phyloP scores from a whole-genome alignment of 2,797 vertebrate species.

The Spea hammondii region DNA sequence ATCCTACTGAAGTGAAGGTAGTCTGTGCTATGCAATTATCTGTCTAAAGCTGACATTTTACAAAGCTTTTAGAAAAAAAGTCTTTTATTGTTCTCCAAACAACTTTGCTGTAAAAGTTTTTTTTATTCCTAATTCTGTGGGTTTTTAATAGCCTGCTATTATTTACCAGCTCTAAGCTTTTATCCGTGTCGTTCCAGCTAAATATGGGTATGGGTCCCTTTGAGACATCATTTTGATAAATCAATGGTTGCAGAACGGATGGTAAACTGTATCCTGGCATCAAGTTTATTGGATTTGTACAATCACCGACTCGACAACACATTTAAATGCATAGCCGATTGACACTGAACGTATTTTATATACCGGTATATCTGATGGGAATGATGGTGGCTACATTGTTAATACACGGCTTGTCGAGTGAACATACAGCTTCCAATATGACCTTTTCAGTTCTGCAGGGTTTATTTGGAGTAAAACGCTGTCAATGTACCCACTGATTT shows the following conservation, averaged over 20 bases:
- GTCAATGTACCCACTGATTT: no score
- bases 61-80: conserved; percentile 51
- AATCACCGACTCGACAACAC: not conserved
- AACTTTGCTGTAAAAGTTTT: conserved; percentile 53
- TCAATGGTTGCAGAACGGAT: conserved; percentile 51
- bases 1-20: conserved; percentile 50
- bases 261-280: conserved; percentile 53
- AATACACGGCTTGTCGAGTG: no score
- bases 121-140: conserved; percentile 45
- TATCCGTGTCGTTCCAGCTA: conserved; percentile 40
- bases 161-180: conserved; percentile 49
- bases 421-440: no score
- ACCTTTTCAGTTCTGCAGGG: no score
- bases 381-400: no score
- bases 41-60: conserved; percentile 54
- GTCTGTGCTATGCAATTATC: conserved; percentile 51
- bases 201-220: conserved; percentile 53
- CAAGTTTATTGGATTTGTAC: conserved; percentile 51
- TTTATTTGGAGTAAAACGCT: no score
- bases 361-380: no score
- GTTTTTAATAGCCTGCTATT: conserved; percentile 51
- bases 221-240: conserved; percentile 55
- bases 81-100: conserved; percentile 52
- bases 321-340: conserved; percentile 9
- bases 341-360: no score